Base-by-base conservation (phyloP, 1,140 invertebrate species). In the Xylocopa sonorina region DNA sequence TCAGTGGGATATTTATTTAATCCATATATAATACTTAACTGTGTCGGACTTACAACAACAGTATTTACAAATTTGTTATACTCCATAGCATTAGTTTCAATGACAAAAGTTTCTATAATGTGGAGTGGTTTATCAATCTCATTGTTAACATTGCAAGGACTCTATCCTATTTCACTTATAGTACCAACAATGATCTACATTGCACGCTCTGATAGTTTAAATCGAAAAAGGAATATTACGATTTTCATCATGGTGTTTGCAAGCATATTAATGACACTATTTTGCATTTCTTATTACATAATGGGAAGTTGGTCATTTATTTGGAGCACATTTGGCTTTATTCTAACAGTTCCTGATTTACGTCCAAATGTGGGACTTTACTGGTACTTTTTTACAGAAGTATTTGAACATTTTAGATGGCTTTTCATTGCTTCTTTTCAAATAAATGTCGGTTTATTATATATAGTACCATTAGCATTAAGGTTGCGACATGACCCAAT, bases 381-480 rank as follows among this genome's bases (percentile, higher is more conserved):
- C 91, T 99, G 99, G 99, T 99, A 99, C 91, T 99, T 99, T 91
- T 99, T 99, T 89, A 99, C 98, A 0, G 99, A 99, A 94, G 99
- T 99, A 97, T 99, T 99, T 94, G 98, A 99, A 88, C 99, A 99
- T 92, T 99, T 99, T 88, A 95, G 98, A 66, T 94, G 96, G 74
- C 95, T 99, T 81, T 99, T 99, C 93, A 95, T 99, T 2, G 98
- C 96, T 88, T 97, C 98, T 78, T 99, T 99, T 90, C 99, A 99
- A 94, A 96, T 99, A 71, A 99, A 99, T 93, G 97, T 97, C 1
- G 95, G 98, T 63, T 94, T 99, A 18, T 89, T 97, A 34, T 99
- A 99, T 92, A 94, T 99, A 34, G 93, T 99, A 32, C 99, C 99
- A 12, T 90, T 99, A 1, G 95, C 97, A 4, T 92, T 99, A 21